phyloP scores from a whole-genome alignment of 2,113 vertebrate genomes.

The Oxygymnocypris stewartii region DNA sequence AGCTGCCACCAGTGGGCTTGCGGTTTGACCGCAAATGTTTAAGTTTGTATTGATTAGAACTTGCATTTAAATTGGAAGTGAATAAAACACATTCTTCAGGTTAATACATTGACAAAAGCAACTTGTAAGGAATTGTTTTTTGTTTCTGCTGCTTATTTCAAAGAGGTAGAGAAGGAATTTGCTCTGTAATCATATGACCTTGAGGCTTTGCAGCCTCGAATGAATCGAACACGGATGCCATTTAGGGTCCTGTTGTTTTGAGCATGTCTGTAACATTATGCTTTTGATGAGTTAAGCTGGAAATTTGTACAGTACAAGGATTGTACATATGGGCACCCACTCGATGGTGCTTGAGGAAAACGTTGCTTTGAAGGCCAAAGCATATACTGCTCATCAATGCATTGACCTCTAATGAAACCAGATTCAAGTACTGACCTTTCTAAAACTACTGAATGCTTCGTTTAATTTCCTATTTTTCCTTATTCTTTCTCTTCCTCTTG shows the following conservation, averaged over 20 bases:
- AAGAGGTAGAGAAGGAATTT: not conserved
- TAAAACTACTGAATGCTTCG: not conserved
- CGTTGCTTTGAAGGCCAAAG: not conserved
- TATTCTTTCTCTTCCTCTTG: not conserved
- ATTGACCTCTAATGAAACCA: not conserved
- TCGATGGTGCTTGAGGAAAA: not conserved
- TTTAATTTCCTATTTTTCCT: not conserved
- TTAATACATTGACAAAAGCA: not conserved
- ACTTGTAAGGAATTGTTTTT: not conserved
- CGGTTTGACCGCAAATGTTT: slow-evolving; percentile 10
- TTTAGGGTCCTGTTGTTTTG: slow-evolving; percentile 43
- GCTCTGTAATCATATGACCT: not conserved
- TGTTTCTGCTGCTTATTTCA: not conserved
- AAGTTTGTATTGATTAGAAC: slow-evolving; percentile 7
- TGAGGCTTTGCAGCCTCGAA: slow-evolving; percentile 13
- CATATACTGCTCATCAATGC: not conserved
- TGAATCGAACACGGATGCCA: slow-evolving; percentile 40
- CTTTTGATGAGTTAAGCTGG: slow-evolving; percentile 25
- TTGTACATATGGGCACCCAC: slow-evolving; percentile 4
- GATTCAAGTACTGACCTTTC: slow-evolving; percentile 40
- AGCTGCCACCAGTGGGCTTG: not conserved
- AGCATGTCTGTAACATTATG: slow-evolving; percentile 18
- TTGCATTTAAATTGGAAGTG: not conserved
- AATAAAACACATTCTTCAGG: slow-evolving; percentile 4
- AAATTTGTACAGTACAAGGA: not conserved